Evolutionary conservation across 1,140 invertebrate genomes (phyloP).

Genomic region (Leptinotarsa texana): DNA sequence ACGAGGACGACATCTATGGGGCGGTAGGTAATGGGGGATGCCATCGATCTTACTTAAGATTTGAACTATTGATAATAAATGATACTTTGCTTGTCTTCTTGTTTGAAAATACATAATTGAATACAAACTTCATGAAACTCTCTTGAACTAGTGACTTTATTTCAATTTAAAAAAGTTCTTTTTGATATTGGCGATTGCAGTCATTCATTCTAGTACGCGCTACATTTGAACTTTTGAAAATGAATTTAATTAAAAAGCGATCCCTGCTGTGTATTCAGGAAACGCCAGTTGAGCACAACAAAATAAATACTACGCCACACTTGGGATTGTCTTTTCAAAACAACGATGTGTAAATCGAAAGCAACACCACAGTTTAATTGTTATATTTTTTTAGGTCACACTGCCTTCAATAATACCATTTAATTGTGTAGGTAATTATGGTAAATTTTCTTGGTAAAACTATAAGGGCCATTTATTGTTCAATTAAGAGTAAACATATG

Average conservation of each 20-base stretch:
- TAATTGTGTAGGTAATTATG: conserved; percentile 6
- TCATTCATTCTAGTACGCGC: too few species aligned
- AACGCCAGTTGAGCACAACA: background rate
- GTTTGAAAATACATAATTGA: too few species aligned
- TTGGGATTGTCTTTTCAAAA: background rate
- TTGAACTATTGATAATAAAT: too few species aligned
- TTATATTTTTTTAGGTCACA: conserved; percentile 4
- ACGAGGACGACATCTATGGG: too few species aligned
- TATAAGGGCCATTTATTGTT: conserved; percentile 6
- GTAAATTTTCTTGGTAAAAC: conserved; percentile 3
- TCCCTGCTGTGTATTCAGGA: background rate
- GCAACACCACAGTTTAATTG: background rate
- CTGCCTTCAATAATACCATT: background rate
- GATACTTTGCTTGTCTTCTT: too few species aligned
- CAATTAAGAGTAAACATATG: conserved; percentile 2
- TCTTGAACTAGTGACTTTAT: too few species aligned
- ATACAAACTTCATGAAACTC: too few species aligned
- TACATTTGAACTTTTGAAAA: background rate
- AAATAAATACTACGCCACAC: background rate
- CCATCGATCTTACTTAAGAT: too few species aligned
- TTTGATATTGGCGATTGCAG: too few species aligned
- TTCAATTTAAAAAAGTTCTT: too few species aligned
- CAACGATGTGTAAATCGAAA: background rate
- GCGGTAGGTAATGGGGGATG: too few species aligned
- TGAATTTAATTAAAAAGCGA: background rate